Conservation (phyloP, 2,797 vertebrate species). For the Muscicapa comitata region DNA sequence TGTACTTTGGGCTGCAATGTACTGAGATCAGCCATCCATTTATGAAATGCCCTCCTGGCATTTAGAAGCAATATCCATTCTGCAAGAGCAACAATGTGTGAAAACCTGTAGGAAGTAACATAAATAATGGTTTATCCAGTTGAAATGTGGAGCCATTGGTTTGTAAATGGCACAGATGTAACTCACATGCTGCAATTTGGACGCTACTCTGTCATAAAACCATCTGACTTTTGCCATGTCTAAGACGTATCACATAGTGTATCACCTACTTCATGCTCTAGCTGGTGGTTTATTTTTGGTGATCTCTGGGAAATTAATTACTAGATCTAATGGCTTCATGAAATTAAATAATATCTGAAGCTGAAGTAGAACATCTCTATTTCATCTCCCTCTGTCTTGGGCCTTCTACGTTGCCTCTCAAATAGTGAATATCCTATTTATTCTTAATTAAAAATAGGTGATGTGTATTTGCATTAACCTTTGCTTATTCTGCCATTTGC, state of each 20-base stretch:
- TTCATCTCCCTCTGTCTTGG: neutral
- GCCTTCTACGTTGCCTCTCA: neutral
- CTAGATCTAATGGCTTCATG: neutral
- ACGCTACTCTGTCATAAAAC: neutral
- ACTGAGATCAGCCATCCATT: slow-evolving; percentile 1
- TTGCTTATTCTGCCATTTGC: slow-evolving; percentile 1
- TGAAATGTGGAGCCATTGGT: neutral
- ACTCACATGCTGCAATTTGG: neutral
- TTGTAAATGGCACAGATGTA: slow-evolving; percentile 15
- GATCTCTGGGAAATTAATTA: neutral
- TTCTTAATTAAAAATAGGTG: neutral
- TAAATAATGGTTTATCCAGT: slow-evolving; percentile 30
- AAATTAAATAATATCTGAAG: neutral
- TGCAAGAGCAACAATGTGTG: slow-evolving; percentile 30
- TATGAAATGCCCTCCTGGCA: neutral
- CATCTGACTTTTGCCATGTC: neutral
- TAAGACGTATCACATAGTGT: neutral
- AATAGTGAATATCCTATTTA: neutral
- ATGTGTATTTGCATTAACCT: neutral
- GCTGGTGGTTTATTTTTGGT: neutral
- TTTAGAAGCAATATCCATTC: slow-evolving; percentile 13
- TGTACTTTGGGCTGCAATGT: neutral
- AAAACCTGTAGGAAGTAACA: slow-evolving; percentile 18
- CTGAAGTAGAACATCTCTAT: neutral
- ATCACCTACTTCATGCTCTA: neutral